Evolutionary conservation across 2,797 vertebrate species (phyloP).

Genomic region (Micrastur ruficollis): DNA sequence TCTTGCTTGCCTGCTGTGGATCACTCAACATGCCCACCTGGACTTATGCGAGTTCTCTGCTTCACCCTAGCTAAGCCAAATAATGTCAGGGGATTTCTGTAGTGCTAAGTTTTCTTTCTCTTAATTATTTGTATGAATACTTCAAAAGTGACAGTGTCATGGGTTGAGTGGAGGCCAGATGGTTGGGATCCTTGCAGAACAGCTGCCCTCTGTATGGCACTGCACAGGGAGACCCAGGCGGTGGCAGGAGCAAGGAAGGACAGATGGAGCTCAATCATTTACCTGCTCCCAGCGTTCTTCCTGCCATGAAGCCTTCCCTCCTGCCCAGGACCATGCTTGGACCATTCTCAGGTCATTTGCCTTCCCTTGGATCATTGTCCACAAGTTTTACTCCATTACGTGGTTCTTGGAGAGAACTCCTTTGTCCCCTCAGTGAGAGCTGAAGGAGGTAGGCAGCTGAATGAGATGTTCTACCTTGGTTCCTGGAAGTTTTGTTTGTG

Average conservation of each 20-base stretch:
- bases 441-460: background rate
- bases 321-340: background rate
- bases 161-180: background rate
- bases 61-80: background rate
- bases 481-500: background rate
- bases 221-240: background rate
- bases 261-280: background rate
- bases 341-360: background rate
- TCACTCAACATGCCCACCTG: background rate
- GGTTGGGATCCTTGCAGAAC: background rate
- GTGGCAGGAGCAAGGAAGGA: background rate
- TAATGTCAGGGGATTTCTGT: background rate
- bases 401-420: background rate
- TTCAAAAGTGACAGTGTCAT: background rate
- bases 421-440: background rate
- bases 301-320: background rate
- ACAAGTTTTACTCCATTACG: background rate
- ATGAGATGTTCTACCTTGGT: background rate
- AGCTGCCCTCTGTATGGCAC: background rate
- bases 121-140: background rate
- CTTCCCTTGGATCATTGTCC: background rate
- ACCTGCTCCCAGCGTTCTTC: background rate
- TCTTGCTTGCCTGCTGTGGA: background rate
- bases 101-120: background rate
- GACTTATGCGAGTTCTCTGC: background rate